Evolutionary conservation across 2,888 invertebrate genomes (phyloP).

Genomic region (Hemaris fuciformis): DNA sequence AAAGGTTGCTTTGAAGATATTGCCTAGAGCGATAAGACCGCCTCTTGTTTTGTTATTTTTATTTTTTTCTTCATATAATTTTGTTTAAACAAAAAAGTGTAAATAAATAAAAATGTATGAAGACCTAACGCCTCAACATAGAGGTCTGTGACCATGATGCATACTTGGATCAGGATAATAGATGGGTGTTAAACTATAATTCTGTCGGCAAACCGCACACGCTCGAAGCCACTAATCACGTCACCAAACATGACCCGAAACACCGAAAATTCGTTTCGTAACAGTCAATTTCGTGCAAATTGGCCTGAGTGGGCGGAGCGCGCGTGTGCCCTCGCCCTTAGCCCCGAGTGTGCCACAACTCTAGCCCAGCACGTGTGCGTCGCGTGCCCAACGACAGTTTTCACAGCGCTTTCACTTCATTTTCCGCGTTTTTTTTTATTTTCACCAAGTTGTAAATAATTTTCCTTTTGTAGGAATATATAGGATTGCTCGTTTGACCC

Average conservation of each 20-base stretch:
- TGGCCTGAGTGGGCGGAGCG: conserved; percentile 49
- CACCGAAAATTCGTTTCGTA: background rate
- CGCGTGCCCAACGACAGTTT: conserved; percentile 63
- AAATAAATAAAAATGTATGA: no score
- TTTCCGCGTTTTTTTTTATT: conserved; percentile 23
- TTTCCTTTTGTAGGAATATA: background rate
- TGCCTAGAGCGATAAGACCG: no score
- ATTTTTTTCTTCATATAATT: no score
- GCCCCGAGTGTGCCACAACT: conserved; percentile 33
- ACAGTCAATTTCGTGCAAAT: conserved; percentile 49
- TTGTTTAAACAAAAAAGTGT: no score
- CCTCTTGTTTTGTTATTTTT: no score
- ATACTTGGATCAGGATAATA: no score
- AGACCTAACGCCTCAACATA: no score
- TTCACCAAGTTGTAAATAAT: conserved; percentile 2
- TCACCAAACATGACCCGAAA: background rate
- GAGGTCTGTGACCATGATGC: no score
- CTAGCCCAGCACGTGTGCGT: conserved; percentile 56
- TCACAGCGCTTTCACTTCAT: conserved; percentile 51
- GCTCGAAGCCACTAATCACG: background rate
- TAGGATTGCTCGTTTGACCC: background rate
- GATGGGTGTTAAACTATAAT: no score
- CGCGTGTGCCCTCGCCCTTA: conserved; percentile 48
- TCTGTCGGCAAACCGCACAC: background rate
- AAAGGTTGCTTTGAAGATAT: no score